Base-by-base conservation (phyloP, 2,888 invertebrate species). In the Drosophila pegasa region DNA sequence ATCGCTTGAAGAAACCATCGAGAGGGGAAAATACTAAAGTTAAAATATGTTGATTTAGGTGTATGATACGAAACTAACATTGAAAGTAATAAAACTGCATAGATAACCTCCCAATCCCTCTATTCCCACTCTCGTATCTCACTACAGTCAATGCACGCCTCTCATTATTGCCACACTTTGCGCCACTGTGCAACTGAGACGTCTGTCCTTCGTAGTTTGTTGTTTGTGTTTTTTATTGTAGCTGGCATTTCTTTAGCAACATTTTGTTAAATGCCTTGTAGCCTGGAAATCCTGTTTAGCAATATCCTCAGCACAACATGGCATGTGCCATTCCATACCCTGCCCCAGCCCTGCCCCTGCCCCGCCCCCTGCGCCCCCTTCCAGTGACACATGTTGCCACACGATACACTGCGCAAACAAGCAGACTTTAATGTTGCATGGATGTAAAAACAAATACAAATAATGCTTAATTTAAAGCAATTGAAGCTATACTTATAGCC, bases 201-300 rank as follows among this genome's bases (percentile, higher is more conserved):
- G 48, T 51, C 60, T 63, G 60, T 51, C 57, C 58, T 75, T 45
- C 82, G 69, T 75, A 69, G 70, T 33, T 61, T 40, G 40, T 20
- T 29, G 16, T n/a, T 72, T 71, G 66, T 31, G 40, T 33, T 48
- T 50, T n/a, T 22, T 50, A 29, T 48, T 33, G 40, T 40, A 56
- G 71, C 31, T 67, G 67, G 51, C 58, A 64, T 71, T 75, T 75
- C 61, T 79, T 65, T 79, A 54, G 66, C 77, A 71, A 67, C 77
- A 75, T 76, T 87, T 78, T 68, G 73, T 79, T 79, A 77, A 83
- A 81, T 79, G 80, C 81, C 81, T 79, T 75, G 80, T 75, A 75
- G 82, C 82, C 78, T 85, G 85, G 71, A 86, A 85, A 75, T 86
- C 82, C 87, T 87, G 87, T 85, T 85, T 85, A 74, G 76, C 80